Conservation (phyloP, 2,888 invertebrate species). For the Busseola fusca region DNA sequence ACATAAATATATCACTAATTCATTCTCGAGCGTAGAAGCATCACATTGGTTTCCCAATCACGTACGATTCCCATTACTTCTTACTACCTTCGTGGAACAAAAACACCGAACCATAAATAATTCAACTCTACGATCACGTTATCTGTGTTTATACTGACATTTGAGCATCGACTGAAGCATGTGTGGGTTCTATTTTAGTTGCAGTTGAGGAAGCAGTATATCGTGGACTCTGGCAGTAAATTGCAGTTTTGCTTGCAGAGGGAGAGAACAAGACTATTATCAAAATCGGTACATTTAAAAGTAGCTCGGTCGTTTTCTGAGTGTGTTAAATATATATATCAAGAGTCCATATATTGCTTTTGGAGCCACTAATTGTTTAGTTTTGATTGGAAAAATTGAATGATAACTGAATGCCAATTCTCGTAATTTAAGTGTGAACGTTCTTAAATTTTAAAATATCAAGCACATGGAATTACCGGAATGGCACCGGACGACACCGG, state of each 20-base stretch:
- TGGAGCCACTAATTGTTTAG: neutral
- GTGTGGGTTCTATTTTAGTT: slow-evolving; percentile 44
- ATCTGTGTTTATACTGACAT: slow-evolving; percentile 21
- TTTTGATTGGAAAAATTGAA: slow-evolving; percentile 8
- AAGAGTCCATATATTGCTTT: neutral
- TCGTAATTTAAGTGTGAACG: too few species aligned
- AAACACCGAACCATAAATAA: slow-evolving; percentile 33
- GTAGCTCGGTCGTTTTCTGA: neutral
- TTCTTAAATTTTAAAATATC: too few species aligned
- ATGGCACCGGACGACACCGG: too few species aligned
- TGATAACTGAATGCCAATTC: too few species aligned
- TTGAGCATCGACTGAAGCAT: slow-evolving; percentile 40
- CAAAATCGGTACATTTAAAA: neutral
- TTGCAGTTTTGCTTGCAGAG: neutral
- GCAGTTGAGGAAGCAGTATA: slow-evolving; percentile 12
- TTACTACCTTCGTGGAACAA: slow-evolving; percentile 22
- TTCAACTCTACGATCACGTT: slow-evolving; percentile 34
- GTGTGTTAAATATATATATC: slow-evolving; percentile 9
- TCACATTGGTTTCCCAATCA: slow-evolving; percentile 31
- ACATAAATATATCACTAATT: slow-evolving; percentile 8
- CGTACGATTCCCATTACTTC: slow-evolving; percentile 36
- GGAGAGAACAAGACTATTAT: neutral
- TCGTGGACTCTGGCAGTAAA: neutral
- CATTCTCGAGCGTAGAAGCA: slow-evolving; percentile 11
- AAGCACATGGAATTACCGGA: too few species aligned